Base-by-base conservation (phyloP, 2,113 vertebrate species). In the Ctenomys sociabilis region DNA sequence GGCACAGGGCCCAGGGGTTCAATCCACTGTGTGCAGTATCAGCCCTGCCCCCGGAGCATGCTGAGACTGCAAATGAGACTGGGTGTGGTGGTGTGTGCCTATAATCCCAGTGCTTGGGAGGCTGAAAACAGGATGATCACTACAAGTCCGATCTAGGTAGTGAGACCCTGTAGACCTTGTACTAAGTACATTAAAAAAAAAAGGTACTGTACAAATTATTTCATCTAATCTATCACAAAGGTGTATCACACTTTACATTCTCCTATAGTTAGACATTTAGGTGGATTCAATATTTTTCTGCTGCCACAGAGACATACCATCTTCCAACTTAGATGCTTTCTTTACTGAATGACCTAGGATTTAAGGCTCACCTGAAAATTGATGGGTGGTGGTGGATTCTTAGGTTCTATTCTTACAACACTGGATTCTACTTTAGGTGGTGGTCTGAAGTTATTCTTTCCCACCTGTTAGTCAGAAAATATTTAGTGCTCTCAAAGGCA, bases 361-460 rank as follows among this genome's bases (percentile, higher is more conserved):
- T 96, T 97, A 81, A 85, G 73, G 3, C 97, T 98, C 57, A 99
- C 99, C 99, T 99, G 99, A 97, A 99, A 99, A 97, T 99, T 99
- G 66, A 99, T 99, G 24, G 99, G 99, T 57, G 99, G 99, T 57
- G 99, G 99, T 61, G 99, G 99, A 96, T 99, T 99, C 98, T 99
- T 99, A 1, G 99, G 99, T 94, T 99, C 99, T 98, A 99, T 99
- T 96, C 99, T 98, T 89, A 99, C 99, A 43, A 99, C 99, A 92
- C 99, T 99, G 72, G 99, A 99, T 97, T 99, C 99, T n/a, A 99
- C 99, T 98, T 99, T 99, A 30, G 99, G 99, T 94, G 99, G 99
- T 82, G 99, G 99, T 77, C 98, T 99, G 98, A 99, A 99, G 96
- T 99, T 99, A 97, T 99, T 99, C 97, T 99, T 99, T 85, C 99